Base-by-base conservation (phyloP, 1,140 invertebrate species). In the Drosophila micromelanica region DNA sequence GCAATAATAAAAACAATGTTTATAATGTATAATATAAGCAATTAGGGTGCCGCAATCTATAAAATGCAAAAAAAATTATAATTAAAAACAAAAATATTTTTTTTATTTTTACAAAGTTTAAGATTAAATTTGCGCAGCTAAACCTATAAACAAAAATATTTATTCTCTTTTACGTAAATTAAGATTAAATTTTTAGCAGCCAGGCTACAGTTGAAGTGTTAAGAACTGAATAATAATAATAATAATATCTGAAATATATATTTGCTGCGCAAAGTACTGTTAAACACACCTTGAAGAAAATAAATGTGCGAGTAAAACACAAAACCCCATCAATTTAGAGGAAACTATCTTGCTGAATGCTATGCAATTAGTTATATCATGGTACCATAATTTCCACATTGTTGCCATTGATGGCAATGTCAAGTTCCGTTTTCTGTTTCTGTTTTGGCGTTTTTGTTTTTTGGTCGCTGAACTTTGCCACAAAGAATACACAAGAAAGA, bases 341-440 rank as follows among this genome's bases (percentile, higher is more conserved):
- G 7, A 61, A 61, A 60, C 38, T 43, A 64, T 61, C 17, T 42
- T 42, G 35, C 45, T 49, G 30, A 74, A 72, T 71, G 49, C 35
- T 40, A 32, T 65, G 64, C 78, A 80, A 78, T 67, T 84, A 76
- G 71, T 73, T 60, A 85, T 79, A 84, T 85, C 80, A 73, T 68
- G 32, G 49, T 40, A 37, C 20, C 61, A 52, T 52, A 61, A 62
- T 54, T 63, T 54, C 12, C 42, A 7, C 42, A 49, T 52, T 27
- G 11, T 32, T 60, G 20, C 46, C 49, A 69, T 62, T 62, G 52
- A 55, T 20, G 46, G 35, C 56, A 51, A 48, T 48, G 55, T 73
- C 35, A 60, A 59, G 61, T 54, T 69, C 17, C 27, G 56, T 43
- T 59, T 57, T 27, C 23, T 35, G 45, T 67, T 52, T 35, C 27